Base-by-base conservation (phyloP, 2,888 invertebrate species). In the Tetranychus truncatus region DNA sequence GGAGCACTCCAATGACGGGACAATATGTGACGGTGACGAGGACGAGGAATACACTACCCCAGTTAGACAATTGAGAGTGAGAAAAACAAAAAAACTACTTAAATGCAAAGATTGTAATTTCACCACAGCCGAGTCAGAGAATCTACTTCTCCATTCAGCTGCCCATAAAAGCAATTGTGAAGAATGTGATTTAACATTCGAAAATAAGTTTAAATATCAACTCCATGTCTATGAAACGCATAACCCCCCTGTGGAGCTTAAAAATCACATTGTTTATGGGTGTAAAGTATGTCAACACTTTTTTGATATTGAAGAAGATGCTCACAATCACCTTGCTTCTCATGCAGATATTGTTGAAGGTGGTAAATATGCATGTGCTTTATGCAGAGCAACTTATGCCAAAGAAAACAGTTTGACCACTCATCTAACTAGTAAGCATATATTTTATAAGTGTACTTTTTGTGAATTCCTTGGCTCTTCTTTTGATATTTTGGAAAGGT, bases 401-500 rank as follows among this genome's bases (percentile, higher is more conserved):
- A 24, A 45, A 45, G 45, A 72, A n/a, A 44, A 15, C 45, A 20
- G 45, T 8, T 24, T 72, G 45, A 72, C 24, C 3, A 46, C 20
- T 20, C 72, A 72, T 9, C 8, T 72, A 5, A 18, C 20, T 5
- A 34, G 11, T 20, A 69, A 69, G 9, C 72, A 72, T 44, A 72
- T 72, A 11, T 46, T 11, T 15, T 72, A 45, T 34, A 72, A 72
- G 44, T 72, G 72, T 44, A 72, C 72, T 7, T 72, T 45, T 72
- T 72, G 72, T 72, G 72, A 72, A 4, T 45, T 46, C 5, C 20
- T 46, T 24, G 45, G 20, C 11, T 18, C 44, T 1, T 20, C 11
- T 45, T 46, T 72, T 34, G 72, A 72, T 7, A 72, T 9, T n/a
- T 20, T 72, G 20, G 72, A 72, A 45, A 72, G 72, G 72, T 72